phyloP scores from a whole-genome alignment of 2,797 vertebrate genomes.

The Aulostomus chinensis region DNA sequence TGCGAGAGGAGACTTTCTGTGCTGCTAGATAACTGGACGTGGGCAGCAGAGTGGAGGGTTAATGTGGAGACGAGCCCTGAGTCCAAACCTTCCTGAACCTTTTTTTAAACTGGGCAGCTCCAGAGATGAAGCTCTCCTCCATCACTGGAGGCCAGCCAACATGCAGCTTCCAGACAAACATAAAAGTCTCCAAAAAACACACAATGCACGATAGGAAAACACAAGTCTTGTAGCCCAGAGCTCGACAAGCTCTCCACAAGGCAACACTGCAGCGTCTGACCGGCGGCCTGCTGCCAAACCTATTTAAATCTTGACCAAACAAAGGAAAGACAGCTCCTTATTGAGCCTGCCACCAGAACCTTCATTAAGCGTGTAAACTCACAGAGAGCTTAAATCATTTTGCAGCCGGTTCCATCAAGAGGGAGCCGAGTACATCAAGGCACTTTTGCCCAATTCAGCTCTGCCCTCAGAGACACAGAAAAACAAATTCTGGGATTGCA shows the following conservation, averaged over 20 bases:
- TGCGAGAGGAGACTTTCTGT: not conserved
- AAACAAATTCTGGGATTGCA: slow-evolving; percentile 31
- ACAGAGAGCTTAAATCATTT: slow-evolving; percentile 47
- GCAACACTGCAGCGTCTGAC: slow-evolving; percentile 51
- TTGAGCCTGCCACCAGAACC: slow-evolving; percentile 55
- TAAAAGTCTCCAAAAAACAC: slow-evolving; percentile 21
- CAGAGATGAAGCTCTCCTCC: slow-evolving; percentile 22
- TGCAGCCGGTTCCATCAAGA: slow-evolving; percentile 33
- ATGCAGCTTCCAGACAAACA: slow-evolving; percentile 18
- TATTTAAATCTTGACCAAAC: slow-evolving; percentile 67
- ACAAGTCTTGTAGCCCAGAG: slow-evolving; percentile 28
- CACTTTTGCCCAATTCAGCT: slow-evolving; percentile 41
- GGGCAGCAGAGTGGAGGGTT: slow-evolving; percentile 4
- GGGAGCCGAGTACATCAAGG: slow-evolving; percentile 35
- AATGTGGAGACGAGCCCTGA: slow-evolving; percentile 1
- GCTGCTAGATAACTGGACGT: not conserved
- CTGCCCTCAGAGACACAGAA: slow-evolving; percentile 48
- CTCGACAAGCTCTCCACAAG: slow-evolving; percentile 42
- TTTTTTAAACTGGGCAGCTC: not conserved
- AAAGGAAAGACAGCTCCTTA: slow-evolving; percentile 58
- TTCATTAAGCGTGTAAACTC: slow-evolving; percentile 56
- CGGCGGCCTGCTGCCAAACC: slow-evolving; percentile 56
- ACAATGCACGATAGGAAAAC: slow-evolving; percentile 21
- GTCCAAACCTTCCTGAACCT: slow-evolving; percentile 39
- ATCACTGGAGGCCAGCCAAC: slow-evolving; percentile 6